A percentile compares a stretch with the other conserved stretches of the same genome.
phyloP scores from a whole-genome alignment of 2,797 vertebrate species.

The Myripristis murdjan region DNA sequence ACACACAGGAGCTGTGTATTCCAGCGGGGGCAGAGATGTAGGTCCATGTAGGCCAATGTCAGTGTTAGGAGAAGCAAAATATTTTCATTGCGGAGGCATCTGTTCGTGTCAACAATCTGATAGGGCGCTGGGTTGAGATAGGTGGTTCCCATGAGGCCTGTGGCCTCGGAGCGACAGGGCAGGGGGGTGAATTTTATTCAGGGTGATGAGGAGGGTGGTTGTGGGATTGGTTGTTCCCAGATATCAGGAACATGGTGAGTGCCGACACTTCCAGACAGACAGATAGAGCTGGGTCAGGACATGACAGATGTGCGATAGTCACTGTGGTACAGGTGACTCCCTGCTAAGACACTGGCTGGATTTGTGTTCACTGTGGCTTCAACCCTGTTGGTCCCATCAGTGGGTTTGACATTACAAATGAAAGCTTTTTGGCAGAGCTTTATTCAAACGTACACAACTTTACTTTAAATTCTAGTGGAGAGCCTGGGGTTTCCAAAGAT shows the following conservation, averaged over 20 bases:
- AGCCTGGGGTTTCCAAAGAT: no score
- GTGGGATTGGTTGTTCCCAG: constrained; percentile 74
- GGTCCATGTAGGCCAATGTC: constrained; percentile 82
- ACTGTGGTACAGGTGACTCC: constrained; percentile 48
- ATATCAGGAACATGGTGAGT: constrained; percentile 82
- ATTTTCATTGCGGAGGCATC: constrained; percentile 92
- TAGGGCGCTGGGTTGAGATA: constrained; percentile 83
- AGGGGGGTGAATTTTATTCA: background rate
- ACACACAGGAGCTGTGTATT: constrained; percentile 91
- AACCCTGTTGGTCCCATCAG: no score
- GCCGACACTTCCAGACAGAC: constrained; percentile 78
- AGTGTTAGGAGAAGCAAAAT: constrained; percentile 91
- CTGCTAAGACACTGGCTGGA: background rate
- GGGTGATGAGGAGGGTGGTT: constrained; percentile 39
- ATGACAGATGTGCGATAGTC: constrained; percentile 62
- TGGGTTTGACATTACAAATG: no score
- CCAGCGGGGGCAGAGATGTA: constrained; percentile 81
- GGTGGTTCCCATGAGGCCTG: constrained; percentile 87
- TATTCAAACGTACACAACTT: no score
- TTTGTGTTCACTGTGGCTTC: background rate
- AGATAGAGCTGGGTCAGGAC: constrained; percentile 76
- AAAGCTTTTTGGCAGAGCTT: no score
- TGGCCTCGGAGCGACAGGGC: constrained; percentile 58
- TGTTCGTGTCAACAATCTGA: constrained; percentile 92
- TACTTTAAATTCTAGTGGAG: no score